Percentiles rank a stretch among this genome's conserved stretches.
These are phyloP conservation scores for Cheilosia grossa DNA, from an alignment of 2,888 invertebrate genomes.

Conservation along the genomic window DNA sequence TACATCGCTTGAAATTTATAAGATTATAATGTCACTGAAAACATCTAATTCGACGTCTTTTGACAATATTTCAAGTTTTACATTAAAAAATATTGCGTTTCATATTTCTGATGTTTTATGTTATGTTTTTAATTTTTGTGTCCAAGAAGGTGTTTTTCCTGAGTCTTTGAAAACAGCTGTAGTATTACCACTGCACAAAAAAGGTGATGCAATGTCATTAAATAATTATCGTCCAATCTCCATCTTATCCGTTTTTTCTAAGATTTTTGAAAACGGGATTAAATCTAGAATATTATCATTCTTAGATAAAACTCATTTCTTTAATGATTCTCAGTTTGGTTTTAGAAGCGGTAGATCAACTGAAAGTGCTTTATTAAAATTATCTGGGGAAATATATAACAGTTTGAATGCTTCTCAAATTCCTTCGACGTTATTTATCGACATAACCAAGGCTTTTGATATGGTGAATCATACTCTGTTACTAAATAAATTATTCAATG, in stretches of 20 bases:
- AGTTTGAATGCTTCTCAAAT: slow-evolving; percentile 18
- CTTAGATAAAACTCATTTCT: slow-evolving; percentile 14
- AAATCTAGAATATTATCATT: slow-evolving; percentile 20
- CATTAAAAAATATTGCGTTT: slow-evolving; percentile 16
- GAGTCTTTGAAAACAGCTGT: slow-evolving; percentile 15
- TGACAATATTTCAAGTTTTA: slow-evolving; percentile 22
- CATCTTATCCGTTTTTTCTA: slow-evolving; percentile 32
- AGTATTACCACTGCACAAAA: slow-evolving; percentile 28
- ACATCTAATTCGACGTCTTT: slow-evolving; percentile 9
- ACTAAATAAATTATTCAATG: slow-evolving; percentile 24
- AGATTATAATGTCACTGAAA: slow-evolving; percentile 36
- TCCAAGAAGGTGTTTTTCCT: slow-evolving; percentile 12
- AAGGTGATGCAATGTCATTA: slow-evolving; percentile 5
- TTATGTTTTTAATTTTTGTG: slow-evolving; percentile 21
- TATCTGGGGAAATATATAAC: slow-evolving; percentile 29
- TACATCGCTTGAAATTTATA: slow-evolving; percentile 25
- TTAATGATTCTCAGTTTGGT: slow-evolving; percentile 20
- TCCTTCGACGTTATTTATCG: slow-evolving; percentile 19
- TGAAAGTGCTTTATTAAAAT: slow-evolving; percentile 38
- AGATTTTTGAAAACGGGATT: slow-evolving; percentile 20
- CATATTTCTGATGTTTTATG: slow-evolving; percentile 18
- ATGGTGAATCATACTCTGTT: slow-evolving; percentile 17
- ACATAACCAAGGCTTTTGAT: slow-evolving; percentile 22
- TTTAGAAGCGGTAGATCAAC: slow-evolving; percentile 28
- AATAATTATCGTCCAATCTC: slow-evolving; percentile 21